Evolutionary conservation across 2,888 invertebrate genomes (phyloP), one percentile per base, ranked within the genome.

Genomic region (Lamproptera curius): DNA sequence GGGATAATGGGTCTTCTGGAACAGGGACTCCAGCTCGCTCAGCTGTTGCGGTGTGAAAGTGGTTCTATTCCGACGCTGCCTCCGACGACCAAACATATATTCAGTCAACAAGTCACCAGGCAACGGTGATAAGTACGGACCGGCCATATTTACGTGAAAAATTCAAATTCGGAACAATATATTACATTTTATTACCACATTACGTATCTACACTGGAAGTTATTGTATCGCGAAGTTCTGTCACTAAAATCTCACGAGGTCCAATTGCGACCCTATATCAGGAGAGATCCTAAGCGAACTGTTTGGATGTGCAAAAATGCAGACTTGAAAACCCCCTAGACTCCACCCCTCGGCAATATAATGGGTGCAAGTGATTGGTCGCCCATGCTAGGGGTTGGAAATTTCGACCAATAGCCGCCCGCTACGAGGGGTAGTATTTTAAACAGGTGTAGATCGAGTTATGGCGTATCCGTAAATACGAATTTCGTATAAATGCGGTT

Each of bases 31-130:
- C 65, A 97, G 78, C 69, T 97, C 96, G 69, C 95, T 95, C 39
- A 97, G 88, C 80, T 97, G 97, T 73, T 97, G 96, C 1, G 97
- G 96, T 17, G 96, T 97, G 75, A 97, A 97, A 0, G 97, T 97
- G 6, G 97, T 97, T 23, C 97, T 89, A 78, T 97, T 97, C 52
- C 97, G 90, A 51, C 97, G 90, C 90, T 97, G 93, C 59, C 96
- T 90, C 52, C 96, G 90, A 58, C 96, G 89, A 8, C 96, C 96
- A 72, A 96, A 96, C 96, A 97, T 96, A 66, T 97, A 97, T 76
- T 96, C 96, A 11, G 96, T 95, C 39, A 96, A 89, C n/a, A 96
- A 89, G 80, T 96, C 96, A 16, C 95, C 94, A 23, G 95, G 95
- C 36, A 96, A 76, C 0, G 95, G 95, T 39, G 95, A 95, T 50